Conservation (phyloP, 2,113 vertebrate species). For the Nycticebus coucang region DNA sequence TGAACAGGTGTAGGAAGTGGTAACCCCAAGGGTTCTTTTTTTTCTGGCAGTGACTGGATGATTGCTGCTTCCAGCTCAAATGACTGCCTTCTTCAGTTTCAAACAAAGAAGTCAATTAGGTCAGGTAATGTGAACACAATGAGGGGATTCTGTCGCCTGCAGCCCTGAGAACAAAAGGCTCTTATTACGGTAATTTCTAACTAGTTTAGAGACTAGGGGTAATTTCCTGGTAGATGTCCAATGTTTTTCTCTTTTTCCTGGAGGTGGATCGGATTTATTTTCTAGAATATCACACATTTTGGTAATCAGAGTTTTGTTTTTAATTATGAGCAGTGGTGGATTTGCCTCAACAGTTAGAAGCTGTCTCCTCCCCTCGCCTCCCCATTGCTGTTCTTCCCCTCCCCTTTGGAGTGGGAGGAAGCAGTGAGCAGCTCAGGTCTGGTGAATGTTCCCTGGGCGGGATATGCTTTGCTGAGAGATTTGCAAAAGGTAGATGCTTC, state of each 20-base stretch:
- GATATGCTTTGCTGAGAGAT: background rate
- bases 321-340: background rate
- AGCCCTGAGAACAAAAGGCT: constrained; percentile 49
- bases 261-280: constrained; percentile 4
- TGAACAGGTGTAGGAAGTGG: background rate
- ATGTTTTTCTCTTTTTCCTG: background rate
- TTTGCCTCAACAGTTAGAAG: background rate
- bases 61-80: background rate
- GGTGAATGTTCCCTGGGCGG: background rate
- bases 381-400: accelerated
- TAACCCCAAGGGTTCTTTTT: background rate
- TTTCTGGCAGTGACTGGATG: background rate
- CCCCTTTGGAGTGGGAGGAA: background rate
- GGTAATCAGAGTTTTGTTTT: background rate
- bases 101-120: constrained; percentile 66
- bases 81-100: constrained; percentile 35
- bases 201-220: background rate
- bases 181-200: constrained; percentile 48
- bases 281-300: background rate
- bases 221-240: constrained; percentile 28
- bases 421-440: no score
- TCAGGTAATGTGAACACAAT: constrained; percentile 51
- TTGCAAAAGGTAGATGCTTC: background rate
- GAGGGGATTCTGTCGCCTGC: background rate
- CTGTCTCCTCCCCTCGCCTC: accelerated